phyloP scores from a whole-genome alignment of 2,888 invertebrate genomes.

The Dryobotodes eremita region DNA sequence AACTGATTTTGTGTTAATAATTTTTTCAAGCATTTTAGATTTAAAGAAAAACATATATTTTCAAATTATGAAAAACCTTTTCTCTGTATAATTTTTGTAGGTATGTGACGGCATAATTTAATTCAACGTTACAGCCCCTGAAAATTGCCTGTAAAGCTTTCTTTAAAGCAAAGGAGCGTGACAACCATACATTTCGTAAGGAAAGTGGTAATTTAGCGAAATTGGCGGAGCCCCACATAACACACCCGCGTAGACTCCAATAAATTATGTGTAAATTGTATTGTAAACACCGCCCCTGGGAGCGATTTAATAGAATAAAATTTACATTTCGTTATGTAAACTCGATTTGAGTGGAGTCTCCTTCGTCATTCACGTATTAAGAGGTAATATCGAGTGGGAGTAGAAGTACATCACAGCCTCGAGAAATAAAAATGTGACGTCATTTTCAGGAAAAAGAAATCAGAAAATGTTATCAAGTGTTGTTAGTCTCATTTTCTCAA shows the following conservation, averaged over 20 bases:
- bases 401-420: slow-evolving; percentile 6
- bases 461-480: neutral
- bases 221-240: slow-evolving; percentile 64
- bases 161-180: slow-evolving; percentile 39
- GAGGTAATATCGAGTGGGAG: slow-evolving; percentile 39
- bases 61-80: neutral
- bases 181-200: slow-evolving; percentile 46
- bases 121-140: neutral
- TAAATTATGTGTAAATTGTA: slow-evolving; percentile 76
- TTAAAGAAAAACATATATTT: neutral
- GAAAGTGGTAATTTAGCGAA: slow-evolving; percentile 65
- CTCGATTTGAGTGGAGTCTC: slow-evolving; percentile 54
- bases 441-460: neutral
- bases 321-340: slow-evolving; percentile 71
- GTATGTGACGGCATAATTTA: slow-evolving; percentile 7
- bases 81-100: neutral
- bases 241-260: slow-evolving; percentile 67
- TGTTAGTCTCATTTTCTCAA: neutral
- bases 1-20: neutral
- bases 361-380: slow-evolving; percentile 57
- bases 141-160: slow-evolving; percentile 24
- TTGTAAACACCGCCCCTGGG: slow-evolving; percentile 72
- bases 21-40: neutral
- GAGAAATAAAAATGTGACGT: neutral
- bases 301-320: slow-evolving; percentile 75